These are phyloP conservation scores for Mionectes macconnelli DNA, from an alignment of 2,113 vertebrate genomes.

Conservation along the genomic window DNA sequence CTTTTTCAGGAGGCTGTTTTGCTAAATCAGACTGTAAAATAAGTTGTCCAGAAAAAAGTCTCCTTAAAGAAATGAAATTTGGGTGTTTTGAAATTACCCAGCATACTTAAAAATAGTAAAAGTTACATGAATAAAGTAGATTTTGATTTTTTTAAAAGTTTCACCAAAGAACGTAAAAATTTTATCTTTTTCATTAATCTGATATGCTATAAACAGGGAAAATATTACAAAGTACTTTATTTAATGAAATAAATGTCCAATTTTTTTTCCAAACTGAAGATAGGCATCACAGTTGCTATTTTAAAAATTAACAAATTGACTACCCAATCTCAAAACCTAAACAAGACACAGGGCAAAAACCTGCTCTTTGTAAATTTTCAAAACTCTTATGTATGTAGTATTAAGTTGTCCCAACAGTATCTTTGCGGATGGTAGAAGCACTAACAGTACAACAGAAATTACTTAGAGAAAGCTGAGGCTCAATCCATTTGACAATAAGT, in stretches of 20 bases:
- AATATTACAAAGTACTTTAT: neutral
- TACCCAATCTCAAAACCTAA: neutral
- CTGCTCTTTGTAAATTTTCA: neutral
- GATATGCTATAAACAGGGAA: neutral
- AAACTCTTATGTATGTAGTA: neutral
- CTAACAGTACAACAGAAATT: neutral
- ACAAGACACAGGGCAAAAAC: neutral
- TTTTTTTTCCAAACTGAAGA: neutral
- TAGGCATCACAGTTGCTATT: neutral
- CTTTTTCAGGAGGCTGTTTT: neutral
- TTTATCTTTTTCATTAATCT: neutral
- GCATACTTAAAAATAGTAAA: neutral
- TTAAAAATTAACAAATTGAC: neutral
- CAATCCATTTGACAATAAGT: neutral
- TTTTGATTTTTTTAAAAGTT: neutral
- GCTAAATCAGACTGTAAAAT: neutral
- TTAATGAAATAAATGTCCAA: neutral
- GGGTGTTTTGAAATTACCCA: neutral
- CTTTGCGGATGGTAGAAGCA: neutral
- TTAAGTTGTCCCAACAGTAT: neutral
- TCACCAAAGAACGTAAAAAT: neutral
- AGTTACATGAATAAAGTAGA: neutral
- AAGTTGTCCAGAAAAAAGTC: neutral
- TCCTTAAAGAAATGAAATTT: neutral
- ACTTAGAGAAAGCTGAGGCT: neutral